phyloP scores from a whole-genome alignment of 2,113 vertebrate genomes.

The Heptranchias perlo region DNA sequence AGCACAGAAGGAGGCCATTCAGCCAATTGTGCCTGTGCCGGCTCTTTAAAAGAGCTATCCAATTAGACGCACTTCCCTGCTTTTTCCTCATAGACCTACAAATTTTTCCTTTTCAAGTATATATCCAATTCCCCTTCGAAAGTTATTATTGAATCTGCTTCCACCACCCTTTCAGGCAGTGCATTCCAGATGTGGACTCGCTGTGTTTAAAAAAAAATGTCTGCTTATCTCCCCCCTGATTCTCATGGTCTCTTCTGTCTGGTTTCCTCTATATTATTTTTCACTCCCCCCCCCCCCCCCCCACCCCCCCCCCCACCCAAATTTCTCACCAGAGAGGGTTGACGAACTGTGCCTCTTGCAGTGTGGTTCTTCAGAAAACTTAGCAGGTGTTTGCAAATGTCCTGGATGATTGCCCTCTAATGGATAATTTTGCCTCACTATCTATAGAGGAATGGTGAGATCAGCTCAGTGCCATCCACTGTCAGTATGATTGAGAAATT shows the following conservation, averaged over 20 bases:
- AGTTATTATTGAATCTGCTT: background rate
- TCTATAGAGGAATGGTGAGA: background rate
- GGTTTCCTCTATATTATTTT: background rate
- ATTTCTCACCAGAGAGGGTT: background rate
- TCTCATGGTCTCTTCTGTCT: background rate
- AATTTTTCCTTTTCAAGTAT: background rate
- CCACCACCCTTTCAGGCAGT: background rate
- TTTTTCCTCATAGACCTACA: background rate
- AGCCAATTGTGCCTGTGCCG: background rate
- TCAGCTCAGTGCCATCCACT: background rate
- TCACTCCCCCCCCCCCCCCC: no score
- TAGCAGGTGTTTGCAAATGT: background rate
- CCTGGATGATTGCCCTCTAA: background rate
- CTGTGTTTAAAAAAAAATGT: background rate
- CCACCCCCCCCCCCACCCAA: no score
- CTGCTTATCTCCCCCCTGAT: background rate
- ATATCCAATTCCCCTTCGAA: background rate
- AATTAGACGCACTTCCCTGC: background rate
- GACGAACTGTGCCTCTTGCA: background rate
- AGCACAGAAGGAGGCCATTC: background rate
- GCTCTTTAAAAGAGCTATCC: background rate
- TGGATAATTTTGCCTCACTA: background rate
- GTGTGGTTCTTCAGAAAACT: background rate
- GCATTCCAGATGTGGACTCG: background rate
- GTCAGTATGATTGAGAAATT: background rate